Evolutionary conservation across 2,888 invertebrate genomes (phyloP).

Genomic region (Callyntrura guangdongensis): DNA sequence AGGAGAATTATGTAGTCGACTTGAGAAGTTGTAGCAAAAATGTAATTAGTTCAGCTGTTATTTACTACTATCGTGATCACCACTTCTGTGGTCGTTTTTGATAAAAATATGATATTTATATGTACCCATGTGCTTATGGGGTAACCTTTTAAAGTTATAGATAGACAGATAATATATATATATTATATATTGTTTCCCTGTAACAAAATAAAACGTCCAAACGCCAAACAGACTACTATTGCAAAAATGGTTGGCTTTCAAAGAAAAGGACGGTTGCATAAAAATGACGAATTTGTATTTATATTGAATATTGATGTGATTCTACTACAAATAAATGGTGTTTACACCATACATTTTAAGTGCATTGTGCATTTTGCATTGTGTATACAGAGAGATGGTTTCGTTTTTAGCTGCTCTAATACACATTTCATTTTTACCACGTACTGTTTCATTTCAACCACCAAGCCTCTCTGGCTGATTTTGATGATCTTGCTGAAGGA

Average conservation of each 20-base stretch:
- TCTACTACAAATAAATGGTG: background rate
- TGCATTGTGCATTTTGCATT: background rate
- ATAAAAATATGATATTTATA: no score
- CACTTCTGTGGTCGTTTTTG: no score
- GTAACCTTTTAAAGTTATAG: background rate
- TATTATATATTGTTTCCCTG: constrained; percentile 56
- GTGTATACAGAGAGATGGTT: background rate
- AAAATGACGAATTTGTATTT: background rate
- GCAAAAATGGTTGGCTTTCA: background rate
- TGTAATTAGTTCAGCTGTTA: constrained; percentile 80
- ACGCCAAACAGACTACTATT: background rate
- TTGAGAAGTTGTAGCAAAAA: constrained; percentile 18
- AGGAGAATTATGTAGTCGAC: constrained; percentile 20
- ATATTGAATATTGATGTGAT: background rate
- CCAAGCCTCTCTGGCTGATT: background rate
- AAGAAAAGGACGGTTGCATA: background rate
- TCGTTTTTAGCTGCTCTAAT: constrained; percentile 18
- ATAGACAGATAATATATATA: background rate
- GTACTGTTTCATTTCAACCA: constrained; percentile 14
- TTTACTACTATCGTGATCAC: constrained; percentile 54
- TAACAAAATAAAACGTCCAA: constrained; percentile 60
- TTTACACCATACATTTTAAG: background rate
- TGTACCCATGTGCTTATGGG: no score
- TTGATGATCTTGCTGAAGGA: background rate
- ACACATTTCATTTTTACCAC: constrained; percentile 12